Percentiles rank a stretch among this genome's conserved stretches.
Evolutionary conservation across 2,888 invertebrate genomes (phyloP).

Genomic region (Alitta virens): DNA sequence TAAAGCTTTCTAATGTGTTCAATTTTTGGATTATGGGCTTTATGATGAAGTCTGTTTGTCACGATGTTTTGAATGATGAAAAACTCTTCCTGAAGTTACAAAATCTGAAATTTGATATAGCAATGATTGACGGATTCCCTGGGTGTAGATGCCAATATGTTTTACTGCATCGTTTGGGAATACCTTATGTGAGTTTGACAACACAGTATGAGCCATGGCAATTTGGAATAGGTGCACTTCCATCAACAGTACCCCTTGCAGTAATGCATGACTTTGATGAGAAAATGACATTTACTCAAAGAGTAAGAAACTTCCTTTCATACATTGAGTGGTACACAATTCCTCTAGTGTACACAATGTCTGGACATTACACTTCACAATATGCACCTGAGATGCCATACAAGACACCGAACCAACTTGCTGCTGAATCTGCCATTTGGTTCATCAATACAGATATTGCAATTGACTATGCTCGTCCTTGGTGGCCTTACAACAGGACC

Average conservation of each 20-base stretch:
- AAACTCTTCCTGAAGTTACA: not conserved
- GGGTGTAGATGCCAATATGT: not conserved
- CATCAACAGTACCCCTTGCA: not conserved
- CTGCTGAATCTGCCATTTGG: slow-evolving; percentile 19
- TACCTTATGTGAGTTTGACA: slow-evolving; percentile 13
- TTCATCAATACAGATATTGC: slow-evolving; percentile 28
- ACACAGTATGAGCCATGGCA: slow-evolving; percentile 1
- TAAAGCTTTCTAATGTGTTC: not conserved
- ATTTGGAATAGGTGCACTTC: not conserved
- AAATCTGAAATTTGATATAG: slow-evolving; percentile 16
- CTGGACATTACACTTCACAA: not conserved
- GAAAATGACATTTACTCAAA: slow-evolving; percentile 1
- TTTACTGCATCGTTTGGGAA: slow-evolving; percentile 15
- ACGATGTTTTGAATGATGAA: not conserved
- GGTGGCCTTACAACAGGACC: slow-evolving; percentile 25
- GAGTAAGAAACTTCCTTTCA: not conserved
- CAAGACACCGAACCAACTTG: not conserved
- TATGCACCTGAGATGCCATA: slow-evolving; percentile 1
- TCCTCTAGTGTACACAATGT: not conserved
- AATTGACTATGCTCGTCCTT: slow-evolving; percentile 29
- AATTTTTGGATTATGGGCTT: not conserved
- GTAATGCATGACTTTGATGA: not conserved
- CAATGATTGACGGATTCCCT: slow-evolving; percentile 10
- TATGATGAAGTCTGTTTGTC: not conserved
- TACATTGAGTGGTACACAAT: not conserved